phyloP scores from a whole-genome alignment of 2,888 invertebrate genomes.

The Sphaeridia pumilis region DNA sequence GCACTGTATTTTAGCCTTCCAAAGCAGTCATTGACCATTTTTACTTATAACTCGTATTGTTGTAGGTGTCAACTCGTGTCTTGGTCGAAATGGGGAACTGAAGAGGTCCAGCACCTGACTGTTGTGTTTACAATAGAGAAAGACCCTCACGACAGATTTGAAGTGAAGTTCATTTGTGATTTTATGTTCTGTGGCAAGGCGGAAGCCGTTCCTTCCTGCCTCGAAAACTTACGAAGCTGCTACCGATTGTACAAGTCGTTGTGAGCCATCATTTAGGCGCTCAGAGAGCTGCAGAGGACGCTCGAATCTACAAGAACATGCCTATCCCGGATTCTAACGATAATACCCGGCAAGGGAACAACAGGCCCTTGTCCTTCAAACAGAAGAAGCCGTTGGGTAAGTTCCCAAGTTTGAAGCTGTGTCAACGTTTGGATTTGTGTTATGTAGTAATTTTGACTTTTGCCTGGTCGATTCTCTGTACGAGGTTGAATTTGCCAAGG shows the following conservation, averaged over 20 bases:
- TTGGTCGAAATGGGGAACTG: too few relatives aligned
- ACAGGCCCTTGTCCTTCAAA: conserved; percentile 28
- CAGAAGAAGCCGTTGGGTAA: conserved; percentile 32
- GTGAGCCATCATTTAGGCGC: conserved; percentile 26
- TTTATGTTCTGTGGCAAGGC: too few relatives aligned
- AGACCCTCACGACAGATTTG: too few relatives aligned
- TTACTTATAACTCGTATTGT: too few relatives aligned
- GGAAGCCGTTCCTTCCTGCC: not conserved
- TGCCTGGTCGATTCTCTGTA: not conserved
- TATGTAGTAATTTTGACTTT: not conserved
- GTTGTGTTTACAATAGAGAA: too few relatives aligned
- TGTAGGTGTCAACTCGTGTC: too few relatives aligned
- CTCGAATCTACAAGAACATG: conserved; percentile 18
- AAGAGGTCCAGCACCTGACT: too few relatives aligned
- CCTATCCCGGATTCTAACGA: conserved; percentile 28
- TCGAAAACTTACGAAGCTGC: conserved; percentile 9
- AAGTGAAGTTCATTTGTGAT: not conserved
- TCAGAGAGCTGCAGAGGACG: conserved; percentile 11
- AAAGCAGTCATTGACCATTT: too few relatives aligned
- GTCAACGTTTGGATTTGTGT: not conserved
- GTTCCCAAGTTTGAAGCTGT: not conserved
- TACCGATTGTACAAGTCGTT: conserved; percentile 18
- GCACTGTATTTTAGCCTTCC: too few relatives aligned
- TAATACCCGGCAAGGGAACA: conserved; percentile 18
- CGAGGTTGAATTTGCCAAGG: not conserved